These are phyloP conservation scores for Aporrectodea caliginosa DNA, from an alignment of 1,140 invertebrate genomes.

Conservation along the genomic window DNA sequence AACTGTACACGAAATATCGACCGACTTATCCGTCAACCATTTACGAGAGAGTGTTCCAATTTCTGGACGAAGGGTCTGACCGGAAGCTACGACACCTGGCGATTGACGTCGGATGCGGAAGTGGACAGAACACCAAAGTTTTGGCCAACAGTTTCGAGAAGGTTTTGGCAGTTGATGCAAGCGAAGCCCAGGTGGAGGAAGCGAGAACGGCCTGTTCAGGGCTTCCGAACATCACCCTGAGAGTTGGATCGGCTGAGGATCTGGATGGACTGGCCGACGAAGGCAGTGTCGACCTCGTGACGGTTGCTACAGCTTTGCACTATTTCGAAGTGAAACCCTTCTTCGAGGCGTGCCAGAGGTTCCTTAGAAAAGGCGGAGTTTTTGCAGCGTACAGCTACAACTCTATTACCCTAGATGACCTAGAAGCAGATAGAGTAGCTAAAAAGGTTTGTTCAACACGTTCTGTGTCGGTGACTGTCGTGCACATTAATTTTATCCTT, in stretches of 20 bases:
- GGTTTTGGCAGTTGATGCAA: not conserved
- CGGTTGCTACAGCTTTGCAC: not conserved
- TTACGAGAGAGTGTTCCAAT: not conserved
- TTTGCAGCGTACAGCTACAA: not conserved
- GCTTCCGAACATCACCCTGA: not conserved
- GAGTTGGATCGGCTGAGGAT: not conserved
- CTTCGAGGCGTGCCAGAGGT: not conserved
- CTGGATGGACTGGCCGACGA: not conserved
- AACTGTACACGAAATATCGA: not conserved
- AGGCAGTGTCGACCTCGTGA: not conserved
- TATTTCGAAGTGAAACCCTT: not conserved
- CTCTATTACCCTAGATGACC: not conserved
- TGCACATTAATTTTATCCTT: not conserved
- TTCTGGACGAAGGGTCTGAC: not conserved
- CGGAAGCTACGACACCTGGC: not conserved
- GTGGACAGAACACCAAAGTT: not conserved
- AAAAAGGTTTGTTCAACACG: not conserved
- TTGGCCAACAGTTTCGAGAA: not conserved
- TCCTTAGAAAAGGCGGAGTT: not conserved
- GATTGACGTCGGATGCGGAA: not conserved
- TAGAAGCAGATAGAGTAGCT: not conserved
- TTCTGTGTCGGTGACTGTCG: not conserved
- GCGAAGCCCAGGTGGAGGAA: not conserved
- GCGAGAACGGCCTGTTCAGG: not conserved
- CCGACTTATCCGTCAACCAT: not conserved